Conservation (phyloP, 2,113 vertebrate genomes). For the Solenodon paradoxus region DNA sequence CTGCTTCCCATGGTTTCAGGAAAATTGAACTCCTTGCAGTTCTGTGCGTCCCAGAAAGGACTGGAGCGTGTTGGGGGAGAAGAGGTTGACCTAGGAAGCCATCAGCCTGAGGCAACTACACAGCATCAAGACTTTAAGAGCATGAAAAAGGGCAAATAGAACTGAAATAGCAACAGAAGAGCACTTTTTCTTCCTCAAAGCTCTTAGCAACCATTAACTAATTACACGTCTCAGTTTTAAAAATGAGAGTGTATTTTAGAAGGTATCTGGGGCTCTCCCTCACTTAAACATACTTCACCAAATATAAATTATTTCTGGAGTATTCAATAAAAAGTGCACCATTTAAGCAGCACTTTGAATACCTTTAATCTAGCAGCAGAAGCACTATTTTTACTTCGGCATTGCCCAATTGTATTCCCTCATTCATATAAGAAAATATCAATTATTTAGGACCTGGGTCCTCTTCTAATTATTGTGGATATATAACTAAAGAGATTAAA, state of each 20-base stretch:
- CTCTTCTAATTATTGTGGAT: not conserved
- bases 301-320: not conserved
- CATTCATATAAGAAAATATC: not conserved
- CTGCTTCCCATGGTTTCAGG: not conserved
- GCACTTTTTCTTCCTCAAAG: not conserved
- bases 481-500: not conserved
- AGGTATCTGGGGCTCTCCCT: not conserved
- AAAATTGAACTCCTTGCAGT: not conserved
- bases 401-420: not conserved
- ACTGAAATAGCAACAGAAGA: slow-evolving; percentile 34
- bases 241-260: slow-evolving; percentile 38
- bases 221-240: not conserved
- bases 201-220: slow-evolving; percentile 43
- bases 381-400: not conserved
- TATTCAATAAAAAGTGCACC: not conserved
- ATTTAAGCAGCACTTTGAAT: not conserved
- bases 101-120: not conserved
- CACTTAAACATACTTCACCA: not conserved
- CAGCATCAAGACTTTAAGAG: not conserved
- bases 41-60: not conserved
- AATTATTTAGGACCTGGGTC: not conserved
- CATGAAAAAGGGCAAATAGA: not conserved
- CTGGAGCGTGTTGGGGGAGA: not conserved
- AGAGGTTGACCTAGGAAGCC: not conserved
- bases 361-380: not conserved